Base-by-base conservation (phyloP, 2,888 invertebrate genomes). In the Hirtodrosophila trivittata region DNA sequence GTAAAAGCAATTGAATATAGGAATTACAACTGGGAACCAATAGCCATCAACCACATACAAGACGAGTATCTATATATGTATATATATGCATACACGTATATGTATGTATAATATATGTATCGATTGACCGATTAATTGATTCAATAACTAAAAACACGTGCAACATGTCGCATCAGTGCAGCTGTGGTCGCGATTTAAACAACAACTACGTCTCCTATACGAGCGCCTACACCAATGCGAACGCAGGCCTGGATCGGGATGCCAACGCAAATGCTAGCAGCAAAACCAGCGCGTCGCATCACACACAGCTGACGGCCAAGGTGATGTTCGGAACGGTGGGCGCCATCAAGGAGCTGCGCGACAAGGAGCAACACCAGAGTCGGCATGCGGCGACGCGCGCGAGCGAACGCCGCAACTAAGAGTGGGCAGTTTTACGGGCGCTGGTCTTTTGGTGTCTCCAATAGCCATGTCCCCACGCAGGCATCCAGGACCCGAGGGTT, bases 291-390 rank as follows among this genome's bases (percentile, higher is more conserved):
- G 64, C 70, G n/a, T 65, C 84, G 26, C 75, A 83, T 56, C 89
- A 88, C 60, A 86, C 90, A 43, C 89, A 94, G 91, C 93, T 94
- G 89, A 94, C 94, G 76, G 94, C 94, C 89, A 94, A 95, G 92
- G 94, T 94, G 68, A 92, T 94, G 89, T 94, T 94, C 89, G 94
- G 94, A 65, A 94, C 94, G 78, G 94, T 94, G 88, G 93, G 94
- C 69, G 93, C 94, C 87, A 94, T 95, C 91, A 94, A 94, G 91
- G 93, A 94, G 90, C 92, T 94, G 89, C 94, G 94, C 86, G 93
- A 94, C 89, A 94, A 94, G 87, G 94, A 94, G 90, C 93, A 93
- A 91, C 92, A 93, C 68, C 93, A 94, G 85, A 91, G 93, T 65
- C 93, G 94, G 85, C 92, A 93, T 77, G 93, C 85, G 46, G 73